phyloP scores from a whole-genome alignment of 35 echinoderm and acorn worm species.

The Heliocidaris tuberculata region DNA sequence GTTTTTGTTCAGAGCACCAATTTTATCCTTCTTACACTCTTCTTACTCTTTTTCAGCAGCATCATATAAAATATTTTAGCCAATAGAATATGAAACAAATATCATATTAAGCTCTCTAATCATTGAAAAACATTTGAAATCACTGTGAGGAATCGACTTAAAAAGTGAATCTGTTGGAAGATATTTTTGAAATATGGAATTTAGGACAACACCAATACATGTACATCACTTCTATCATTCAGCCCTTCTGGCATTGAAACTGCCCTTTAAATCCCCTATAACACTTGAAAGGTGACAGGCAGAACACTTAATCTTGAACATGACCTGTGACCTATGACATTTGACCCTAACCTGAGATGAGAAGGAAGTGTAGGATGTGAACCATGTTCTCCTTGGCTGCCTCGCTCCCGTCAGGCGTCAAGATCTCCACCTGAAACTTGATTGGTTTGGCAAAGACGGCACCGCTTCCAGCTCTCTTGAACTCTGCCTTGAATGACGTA shows the following conservation, averaged over 20 bases:
- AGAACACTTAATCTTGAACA: no score
- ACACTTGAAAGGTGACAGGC: no score
- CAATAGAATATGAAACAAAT: background rate
- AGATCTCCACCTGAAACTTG: slow-evolving; percentile 89
- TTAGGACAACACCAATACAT: no score
- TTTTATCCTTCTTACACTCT: background rate
- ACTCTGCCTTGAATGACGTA: slow-evolving; percentile 82
- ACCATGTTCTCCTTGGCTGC: slow-evolving; percentile 60
- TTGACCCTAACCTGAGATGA: slow-evolving; percentile 73
- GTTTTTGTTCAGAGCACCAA: background rate
- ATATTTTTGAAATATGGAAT: no score
- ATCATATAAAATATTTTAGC: background rate
- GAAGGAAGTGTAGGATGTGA: slow-evolving; percentile 77
- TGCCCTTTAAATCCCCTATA: no score
- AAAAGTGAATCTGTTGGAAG: no score
- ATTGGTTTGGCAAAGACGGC: slow-evolving; percentile 97
- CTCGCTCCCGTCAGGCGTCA: slow-evolving; percentile 64
- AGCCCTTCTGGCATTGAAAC: no score
- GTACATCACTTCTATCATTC: no score
- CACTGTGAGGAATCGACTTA: no score
- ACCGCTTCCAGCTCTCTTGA: slow-evolving; percentile 76
- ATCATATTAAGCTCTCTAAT: no score
- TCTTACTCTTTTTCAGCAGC: background rate
- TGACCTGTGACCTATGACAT: background rate
- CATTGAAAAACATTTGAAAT: no score